Evolutionary conservation across 2,888 invertebrate species (phyloP), one percentile per base, ranked within the genome.

Genomic region (Lepidochitona cinerea): DNA sequence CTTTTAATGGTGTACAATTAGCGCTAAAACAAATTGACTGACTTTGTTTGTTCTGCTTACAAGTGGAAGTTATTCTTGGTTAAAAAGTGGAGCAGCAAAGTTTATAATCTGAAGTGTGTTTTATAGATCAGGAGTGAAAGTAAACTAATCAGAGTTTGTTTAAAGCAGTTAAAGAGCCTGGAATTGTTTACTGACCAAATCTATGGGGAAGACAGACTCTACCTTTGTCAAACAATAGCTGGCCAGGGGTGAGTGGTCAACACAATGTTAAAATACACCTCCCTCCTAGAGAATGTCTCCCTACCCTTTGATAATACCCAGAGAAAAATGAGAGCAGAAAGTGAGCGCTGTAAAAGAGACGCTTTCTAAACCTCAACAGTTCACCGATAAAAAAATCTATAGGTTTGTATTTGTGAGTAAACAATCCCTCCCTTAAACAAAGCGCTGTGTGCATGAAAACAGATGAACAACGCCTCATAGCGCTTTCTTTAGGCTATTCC

Each of bases 351-450:
- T 32, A 59, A 59, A 29, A 23, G 59, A 59, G 26, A 26, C 23
- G 23, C 23, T 29, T 32, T 18, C 59, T 59, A 59, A 59, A 23
- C 59, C 59, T 26, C 26, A 59, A 29, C 59, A 4, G 59, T 59
- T 59, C 26, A 14, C 4, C 4, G 59, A 18, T 49, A 49, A 59
- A 59, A 59, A 29, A 59, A 59, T 59, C 59, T 59, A 59, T 59
- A 59, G 3, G 12, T 12, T 14, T 23, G 59, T 59, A 59, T 59
- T 59, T 29, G 32, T 14, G 32, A 32, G 32, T 29, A 59, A 59
- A 59, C 59, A 59, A 59, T 29, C 59, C 59, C 59, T 59, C 59
- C 59, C 59, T 59, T 59, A 59, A 59, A 59, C 59, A 59, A 59
- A 59, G 59, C 32, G 12, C 14, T 14, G 12, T 59, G 32, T 29